These are phyloP conservation scores for Apis laboriosa DNA, from an alignment of 1,140 invertebrate species.

Conservation along the genomic window DNA sequence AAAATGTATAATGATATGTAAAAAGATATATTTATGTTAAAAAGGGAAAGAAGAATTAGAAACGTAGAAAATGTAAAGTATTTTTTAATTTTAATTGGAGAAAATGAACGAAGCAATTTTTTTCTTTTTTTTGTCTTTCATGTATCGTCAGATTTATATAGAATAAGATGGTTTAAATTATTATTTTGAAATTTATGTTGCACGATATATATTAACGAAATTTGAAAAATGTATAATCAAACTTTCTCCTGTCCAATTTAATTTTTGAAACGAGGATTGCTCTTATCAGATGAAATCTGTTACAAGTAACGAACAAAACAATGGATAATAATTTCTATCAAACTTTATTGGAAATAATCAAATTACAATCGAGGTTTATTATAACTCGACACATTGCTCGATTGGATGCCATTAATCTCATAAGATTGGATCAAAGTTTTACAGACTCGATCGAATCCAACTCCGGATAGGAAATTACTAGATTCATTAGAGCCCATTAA, in stretches of 20 bases:
- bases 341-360: conserved; percentile 3
- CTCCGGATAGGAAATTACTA: neutral
- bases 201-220: neutral
- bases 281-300: neutral
- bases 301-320: too few relatives aligned
- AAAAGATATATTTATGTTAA: too few relatives aligned
- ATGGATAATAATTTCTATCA: neutral
- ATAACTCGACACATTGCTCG: neutral
- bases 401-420: neutral
- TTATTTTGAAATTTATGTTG: too few relatives aligned
- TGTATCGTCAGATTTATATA: too few relatives aligned
- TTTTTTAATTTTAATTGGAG: too few relatives aligned
- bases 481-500: conserved; percentile 5
- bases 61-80: too few relatives aligned
- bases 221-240: neutral
- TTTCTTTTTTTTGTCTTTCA: too few relatives aligned
- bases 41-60: too few relatives aligned
- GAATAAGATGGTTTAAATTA: too few relatives aligned
- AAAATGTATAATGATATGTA: neutral
- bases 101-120: too few relatives aligned
- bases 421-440: neutral
- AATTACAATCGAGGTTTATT: neutral
- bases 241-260: neutral
- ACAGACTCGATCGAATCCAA: neutral
- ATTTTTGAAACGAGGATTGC: neutral